Percentiles rank a stretch among this genome's conserved stretches.
Conservation (phyloP, 2,113 vertebrate species). For the Scalopus aquaticus region DNA sequence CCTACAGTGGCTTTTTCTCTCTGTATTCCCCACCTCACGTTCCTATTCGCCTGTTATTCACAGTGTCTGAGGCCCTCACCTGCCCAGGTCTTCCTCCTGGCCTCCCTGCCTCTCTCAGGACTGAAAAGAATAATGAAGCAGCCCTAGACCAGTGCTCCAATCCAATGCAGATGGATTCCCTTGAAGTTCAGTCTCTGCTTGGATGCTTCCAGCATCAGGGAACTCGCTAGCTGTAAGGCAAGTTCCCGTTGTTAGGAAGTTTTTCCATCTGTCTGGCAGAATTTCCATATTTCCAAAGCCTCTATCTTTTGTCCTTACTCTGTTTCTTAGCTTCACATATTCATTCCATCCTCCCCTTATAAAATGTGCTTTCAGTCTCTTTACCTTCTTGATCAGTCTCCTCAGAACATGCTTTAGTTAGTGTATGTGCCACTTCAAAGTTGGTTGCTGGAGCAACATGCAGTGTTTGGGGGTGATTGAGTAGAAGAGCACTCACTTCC, state of each 20-base stretch:
- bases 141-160: not conserved
- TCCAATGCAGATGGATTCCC: not conserved
- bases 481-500: not conserved
- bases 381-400: not conserved
- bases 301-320: not conserved
- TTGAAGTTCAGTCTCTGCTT: not conserved
- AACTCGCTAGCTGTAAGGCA: not conserved
- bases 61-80: not conserved
- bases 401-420: not conserved
- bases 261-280: not conserved
- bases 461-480: not conserved
- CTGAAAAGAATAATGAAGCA: not conserved
- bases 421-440: not conserved
- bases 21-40: rapidly evolving
- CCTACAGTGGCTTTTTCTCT: not conserved
- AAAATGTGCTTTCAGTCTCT: not conserved
- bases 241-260: not conserved
- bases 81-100: not conserved
- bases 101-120: not conserved
- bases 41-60: not conserved
- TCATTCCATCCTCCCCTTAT: not conserved
- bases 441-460: not conserved
- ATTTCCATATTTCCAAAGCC: not conserved
- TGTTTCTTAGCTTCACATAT: not conserved
- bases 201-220: not conserved